Evolutionary conservation across 1,140 invertebrate genomes (phyloP), one percentile per base, ranked within the genome.

Genomic region (Delia radicum): DNA sequence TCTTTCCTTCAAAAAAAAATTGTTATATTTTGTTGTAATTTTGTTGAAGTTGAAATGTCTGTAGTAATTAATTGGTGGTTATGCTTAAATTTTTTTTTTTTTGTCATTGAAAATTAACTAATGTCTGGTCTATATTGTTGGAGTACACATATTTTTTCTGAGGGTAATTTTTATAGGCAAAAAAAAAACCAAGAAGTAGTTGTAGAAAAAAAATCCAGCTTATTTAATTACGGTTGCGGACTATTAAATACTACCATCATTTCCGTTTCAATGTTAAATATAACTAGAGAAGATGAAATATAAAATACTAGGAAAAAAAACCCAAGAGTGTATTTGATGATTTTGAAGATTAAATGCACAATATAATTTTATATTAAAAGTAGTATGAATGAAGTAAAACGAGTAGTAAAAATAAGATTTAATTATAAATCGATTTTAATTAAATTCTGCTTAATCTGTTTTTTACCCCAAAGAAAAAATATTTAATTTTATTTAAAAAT

Each of bases 371-470:
- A 55, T 55, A 55, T 55, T 55, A 55, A 55, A 55, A 18, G 21
- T 55, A 55, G 48, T 55, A 21, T 55, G 29, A 28, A 26, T 29
- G 18, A 67, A 67, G 29, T 67, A 7, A 2, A 15, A 31, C 15
- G 10, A n/a, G 27, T 29, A 67, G 48, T 55, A 48, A 48, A 48
- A 28, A 12, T 21, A 18, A 28, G 63, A 67, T 33, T 33, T 67
- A 67, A 67, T 67, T 67, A 69, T 33, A 37, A 69, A 69, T 33
- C 29, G 65, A 69, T 69, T 69, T 69, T 69, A 69, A 69, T 69
- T 37, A 69, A 37, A 33, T 37, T 55, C 1, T n/a, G n/a, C 24
- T 55, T 55, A 55, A 55, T n/a, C 48, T 18, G 18, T 7, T 55
- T 55, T 21, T 55, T 18, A 2, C 5, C 1, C n/a, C 3, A 42